phyloP scores from a whole-genome alignment of 2,797 vertebrate species.

The Micromesistius poutassou region DNA sequence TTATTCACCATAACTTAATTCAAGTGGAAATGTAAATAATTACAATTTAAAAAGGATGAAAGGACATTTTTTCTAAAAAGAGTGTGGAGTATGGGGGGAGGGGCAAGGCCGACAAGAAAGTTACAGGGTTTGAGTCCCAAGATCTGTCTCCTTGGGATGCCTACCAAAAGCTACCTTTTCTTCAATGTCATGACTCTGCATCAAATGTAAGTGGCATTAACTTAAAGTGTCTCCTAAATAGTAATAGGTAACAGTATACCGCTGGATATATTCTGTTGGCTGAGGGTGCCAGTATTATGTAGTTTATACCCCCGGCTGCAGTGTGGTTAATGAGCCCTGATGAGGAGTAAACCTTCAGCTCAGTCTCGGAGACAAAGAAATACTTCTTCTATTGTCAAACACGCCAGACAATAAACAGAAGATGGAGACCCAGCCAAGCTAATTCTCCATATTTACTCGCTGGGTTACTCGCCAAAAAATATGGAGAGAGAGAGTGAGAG shows the following conservation, averaged over 20 bases:
- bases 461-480: background rate
- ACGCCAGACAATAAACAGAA: constrained; percentile 3
- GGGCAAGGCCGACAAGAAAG: background rate
- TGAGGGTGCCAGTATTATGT: background rate
- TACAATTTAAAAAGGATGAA: background rate
- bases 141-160: background rate
- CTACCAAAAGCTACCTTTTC: background rate
- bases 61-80: background rate
- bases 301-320: background rate
- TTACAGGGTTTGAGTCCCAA: background rate
- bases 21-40: background rate
- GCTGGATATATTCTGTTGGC: background rate
- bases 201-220: background rate
- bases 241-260: background rate
- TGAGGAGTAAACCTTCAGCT: background rate
- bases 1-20: background rate
- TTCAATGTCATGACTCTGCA: background rate
- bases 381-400: constrained; percentile 4
- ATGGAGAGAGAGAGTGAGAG: background rate
- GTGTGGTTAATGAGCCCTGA: background rate
- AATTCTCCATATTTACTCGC: constrained; percentile 4
- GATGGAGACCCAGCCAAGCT: constrained; percentile 2
- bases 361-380: background rate
- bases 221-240: background rate
- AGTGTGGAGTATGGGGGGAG: background rate